Evolutionary conservation across 2,888 invertebrate genomes (phyloP).

Genomic region (Junonia oenone): DNA sequence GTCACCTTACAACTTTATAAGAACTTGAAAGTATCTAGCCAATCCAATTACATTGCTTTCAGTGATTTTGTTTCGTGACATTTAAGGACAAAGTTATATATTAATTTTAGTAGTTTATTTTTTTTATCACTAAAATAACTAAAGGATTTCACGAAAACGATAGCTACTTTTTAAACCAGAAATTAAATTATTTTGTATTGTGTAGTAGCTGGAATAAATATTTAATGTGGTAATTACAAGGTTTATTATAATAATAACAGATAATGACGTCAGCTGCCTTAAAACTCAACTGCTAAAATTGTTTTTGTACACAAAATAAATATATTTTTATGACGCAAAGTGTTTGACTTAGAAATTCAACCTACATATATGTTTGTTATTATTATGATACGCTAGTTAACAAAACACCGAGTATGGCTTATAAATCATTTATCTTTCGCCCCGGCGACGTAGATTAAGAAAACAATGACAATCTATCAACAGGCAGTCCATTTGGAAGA

Average conservation of each 20-base stretch:
- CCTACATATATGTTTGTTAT: conserved; percentile 1
- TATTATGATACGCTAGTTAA: conserved; percentile 26
- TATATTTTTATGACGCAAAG: background rate
- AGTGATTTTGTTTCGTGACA: conserved; percentile 22
- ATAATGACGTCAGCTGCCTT: no score
- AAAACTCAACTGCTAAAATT: no score
- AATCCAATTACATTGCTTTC: conserved; percentile 33
- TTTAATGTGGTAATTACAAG: no score
- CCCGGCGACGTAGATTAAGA: conserved; percentile 61
- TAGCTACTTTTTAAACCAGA: no score
- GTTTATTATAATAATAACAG: no score
- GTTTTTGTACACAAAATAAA: no score
- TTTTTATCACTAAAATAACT: background rate
- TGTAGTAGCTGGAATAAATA: no score
- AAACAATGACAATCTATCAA: conserved; percentile 75
- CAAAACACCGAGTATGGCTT: conserved; percentile 40
- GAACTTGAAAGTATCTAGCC: conserved; percentile 31
- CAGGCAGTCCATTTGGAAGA: conserved; percentile 64
- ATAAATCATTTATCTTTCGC: conserved; percentile 72
- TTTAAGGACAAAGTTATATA: conserved; percentile 6
- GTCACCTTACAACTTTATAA: conserved; percentile 33
- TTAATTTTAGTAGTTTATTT: background rate
- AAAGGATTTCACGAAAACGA: background rate
- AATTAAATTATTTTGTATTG: no score
- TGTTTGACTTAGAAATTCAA: background rate